Base-by-base conservation (phyloP, 37 sponge, comb jelly and placozoan species). In the Spongilla lacustris region DNA sequence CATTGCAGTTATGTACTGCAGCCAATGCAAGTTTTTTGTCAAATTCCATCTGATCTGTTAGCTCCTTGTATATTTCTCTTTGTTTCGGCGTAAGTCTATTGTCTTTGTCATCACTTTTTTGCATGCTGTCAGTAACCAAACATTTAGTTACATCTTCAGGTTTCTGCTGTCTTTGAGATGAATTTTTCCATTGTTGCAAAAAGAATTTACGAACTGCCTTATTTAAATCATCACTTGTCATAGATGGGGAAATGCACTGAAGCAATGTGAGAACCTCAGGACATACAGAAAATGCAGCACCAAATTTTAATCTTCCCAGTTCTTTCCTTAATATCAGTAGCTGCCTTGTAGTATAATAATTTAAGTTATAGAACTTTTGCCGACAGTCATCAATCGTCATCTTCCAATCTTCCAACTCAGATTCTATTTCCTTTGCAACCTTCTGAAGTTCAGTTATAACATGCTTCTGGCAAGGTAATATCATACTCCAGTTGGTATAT, bases 311-410 rank as follows among this genome's bases (percentile, higher is more conserved):
- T 5, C 0, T 37, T 8, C 88, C 84, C 13, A 93, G 85, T 29
- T 87, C 90, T 29, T 66, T 80, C 27, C 88, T 50, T 2, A 94
- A 72, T 9, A 73, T 46, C 2, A 90, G 81, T 24, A 94, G 69
- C 83, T 94, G 94, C 22, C 66, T 77, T 24, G 91, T 86, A 2
- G 94, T 94, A 70, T 78, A 94, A 73, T 94, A 88, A 74, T 94
- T 94, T 24, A 94, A 50, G 10, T 87, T 75, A 78, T 94, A 90
- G 38, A 50, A 90, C 66, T 90, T 0, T 21, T 35, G 35, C 26
- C 91, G 88, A 4, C 49, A 24, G 0, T 78, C 2, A 0, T 80
- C 49, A 13, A 94, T 48, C 24, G 33, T 29, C 22, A 70, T 35
- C 36, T 80, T 84, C 88, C 88, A 87, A 0, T 84, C 68, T 0